Evolutionary conservation across 2,888 invertebrate genomes (phyloP).

Genomic region (Seira musarum): DNA sequence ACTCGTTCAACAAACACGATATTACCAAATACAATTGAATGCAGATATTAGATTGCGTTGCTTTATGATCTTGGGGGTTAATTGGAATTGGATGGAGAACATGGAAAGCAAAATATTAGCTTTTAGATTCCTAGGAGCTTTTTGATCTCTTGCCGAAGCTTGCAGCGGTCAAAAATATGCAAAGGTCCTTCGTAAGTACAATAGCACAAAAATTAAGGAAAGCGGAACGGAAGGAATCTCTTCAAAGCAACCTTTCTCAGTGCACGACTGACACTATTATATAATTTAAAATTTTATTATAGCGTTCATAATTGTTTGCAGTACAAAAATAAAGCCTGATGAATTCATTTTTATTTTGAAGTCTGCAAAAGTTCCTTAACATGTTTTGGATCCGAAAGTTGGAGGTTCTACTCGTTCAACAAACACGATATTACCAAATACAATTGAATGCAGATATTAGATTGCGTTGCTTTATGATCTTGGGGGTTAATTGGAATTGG

Average conservation of each 20-base stretch:
- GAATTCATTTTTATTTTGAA: too few species aligned
- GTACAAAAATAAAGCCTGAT: too few species aligned
- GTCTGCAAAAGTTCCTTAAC: slow-evolving; percentile 74
- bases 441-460: too few species aligned
- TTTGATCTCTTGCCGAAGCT: too few species aligned
- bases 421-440: not conserved
- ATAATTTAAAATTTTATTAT: not conserved
- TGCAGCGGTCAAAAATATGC: not conserved
- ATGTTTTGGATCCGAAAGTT: slow-evolving; percentile 74
- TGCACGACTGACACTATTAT: not conserved
- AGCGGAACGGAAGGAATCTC: slow-evolving; percentile 30
- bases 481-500: too few species aligned
- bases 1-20: not conserved
- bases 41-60: too few species aligned
- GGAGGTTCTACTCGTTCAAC: slow-evolving; percentile 30
- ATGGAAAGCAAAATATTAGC: too few species aligned
- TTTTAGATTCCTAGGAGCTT: too few species aligned
- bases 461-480: too few species aligned
- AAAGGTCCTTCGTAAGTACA: not conserved
- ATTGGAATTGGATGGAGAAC: too few species aligned
- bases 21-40: not conserved
- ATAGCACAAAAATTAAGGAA: not conserved
- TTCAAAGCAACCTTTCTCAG: slow-evolving; percentile 25
- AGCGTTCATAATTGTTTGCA: too few species aligned
- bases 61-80: too few species aligned